phyloP scores from a whole-genome alignment of 2,888 invertebrate genomes.

The Scaeva pyrastri region DNA sequence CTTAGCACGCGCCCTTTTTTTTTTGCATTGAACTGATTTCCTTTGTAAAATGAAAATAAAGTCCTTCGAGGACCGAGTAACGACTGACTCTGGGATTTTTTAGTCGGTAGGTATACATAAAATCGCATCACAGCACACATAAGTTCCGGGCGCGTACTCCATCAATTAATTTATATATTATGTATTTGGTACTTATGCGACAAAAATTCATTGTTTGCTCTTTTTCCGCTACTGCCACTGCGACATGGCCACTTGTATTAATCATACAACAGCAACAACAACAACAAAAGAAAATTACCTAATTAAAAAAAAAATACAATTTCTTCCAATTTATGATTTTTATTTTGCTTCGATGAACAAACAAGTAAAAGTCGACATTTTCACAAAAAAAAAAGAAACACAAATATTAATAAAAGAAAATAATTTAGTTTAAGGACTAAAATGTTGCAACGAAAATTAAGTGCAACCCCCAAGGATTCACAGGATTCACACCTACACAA shows the following conservation, averaged over 20 bases:
- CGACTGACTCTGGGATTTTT: background rate
- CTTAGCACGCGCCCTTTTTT: conserved; percentile 23
- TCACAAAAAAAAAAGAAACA: background rate
- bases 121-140: conserved; percentile 15
- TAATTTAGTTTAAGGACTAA: conserved; percentile 11
- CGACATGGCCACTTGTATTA: conserved; percentile 55
- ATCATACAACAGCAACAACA: background rate
- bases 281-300: conserved; percentile 53
- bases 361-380: conserved; percentile 11
- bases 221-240: conserved; percentile 61
- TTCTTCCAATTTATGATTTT: conserved; percentile 60
- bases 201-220: conserved; percentile 64
- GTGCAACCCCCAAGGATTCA: background rate
- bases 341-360: conserved; percentile 58
- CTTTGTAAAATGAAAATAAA: conserved; percentile 8
- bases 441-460: background rate
- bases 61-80: background rate
- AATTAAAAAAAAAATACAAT: conserved; percentile 68
- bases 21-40: conserved; percentile 11
- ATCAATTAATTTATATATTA: conserved; percentile 72
- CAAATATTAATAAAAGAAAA: conserved; percentile 16
- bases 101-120: background rate
- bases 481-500: background rate
- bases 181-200: conserved; percentile 71
- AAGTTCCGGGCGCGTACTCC: conserved; percentile 54